Base-by-base conservation (phyloP, 2,797 vertebrate genomes). In the Limnodromus scolopaceus region DNA sequence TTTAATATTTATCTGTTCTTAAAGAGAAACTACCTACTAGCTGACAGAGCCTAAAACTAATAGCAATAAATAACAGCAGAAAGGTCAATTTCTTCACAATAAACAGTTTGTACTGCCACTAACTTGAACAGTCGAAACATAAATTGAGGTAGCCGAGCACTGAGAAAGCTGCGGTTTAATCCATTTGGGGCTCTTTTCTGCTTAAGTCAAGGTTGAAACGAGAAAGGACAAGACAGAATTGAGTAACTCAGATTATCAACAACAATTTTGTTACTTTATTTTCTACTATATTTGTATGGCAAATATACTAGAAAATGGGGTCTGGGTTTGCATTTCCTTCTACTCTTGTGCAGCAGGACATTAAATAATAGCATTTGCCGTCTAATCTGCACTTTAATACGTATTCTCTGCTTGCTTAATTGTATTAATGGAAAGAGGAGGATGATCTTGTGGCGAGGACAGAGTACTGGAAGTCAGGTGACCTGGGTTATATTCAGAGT, bases 391-490 rank as follows among this genome's bases (percentile, higher is more conserved):
- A 63, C 93, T 93, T 75, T 81, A 87, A 93, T 95, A 94, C 2
- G 2, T 91, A 89, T 92, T 96, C 75, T 94, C 93, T 65, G 54
- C 75, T 96, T 91, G 65, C 64, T 54, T 89, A 92, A 95, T 96
- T 91, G 94, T 71, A 92, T 91, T 97, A 96, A 96, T 96, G 93
- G 92, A 65, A 82, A 84, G 72, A 77, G 75, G 80, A 92, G 90
- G 78, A 71, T 49, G 84, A 75, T 92, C 57, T 45, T 92, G 78
- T 64, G 60, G 68, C 0, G 23, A 91, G 95, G 88, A 75, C 86
- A 85, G 84, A 92, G 75, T 94, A 75, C 95, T 97, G 94, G 92
- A 95, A 96, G 84, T 96, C 97, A 96, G 94, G 95, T 97, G 95
- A 92, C 87, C 90, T 71, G 81, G 61, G 81, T 91, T 91, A 87